Percentiles rank a stretch among this genome's conserved stretches.
Evolutionary conservation across 1,140 invertebrate genomes (phyloP).

Genomic region (Cydia fagiglandana): DNA sequence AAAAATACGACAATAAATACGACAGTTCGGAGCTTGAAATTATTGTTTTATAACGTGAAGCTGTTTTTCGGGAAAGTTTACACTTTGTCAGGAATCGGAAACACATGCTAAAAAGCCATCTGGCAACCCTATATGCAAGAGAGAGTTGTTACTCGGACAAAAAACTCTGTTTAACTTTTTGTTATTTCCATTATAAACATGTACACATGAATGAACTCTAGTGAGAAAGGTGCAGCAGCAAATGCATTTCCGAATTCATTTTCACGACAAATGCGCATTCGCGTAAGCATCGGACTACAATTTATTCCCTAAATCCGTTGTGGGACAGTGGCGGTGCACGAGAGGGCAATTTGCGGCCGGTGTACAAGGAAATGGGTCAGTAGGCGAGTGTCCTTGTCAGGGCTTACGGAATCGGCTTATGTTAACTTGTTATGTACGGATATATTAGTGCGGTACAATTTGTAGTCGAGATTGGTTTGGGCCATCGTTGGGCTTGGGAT

Average conservation of each 20-base stretch:
- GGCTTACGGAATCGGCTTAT: not conserved
- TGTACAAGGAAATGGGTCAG: constrained; percentile 42
- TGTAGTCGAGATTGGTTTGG: constrained; percentile 41
- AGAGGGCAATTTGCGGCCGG: constrained; percentile 43
- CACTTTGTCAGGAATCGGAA: no score
- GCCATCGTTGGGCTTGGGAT: no score
- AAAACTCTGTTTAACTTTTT: no score
- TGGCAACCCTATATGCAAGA: no score
- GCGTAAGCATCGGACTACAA: not conserved
- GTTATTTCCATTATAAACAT: no score
- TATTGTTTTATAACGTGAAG: no score
- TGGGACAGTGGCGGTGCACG: not conserved
- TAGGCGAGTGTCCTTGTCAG: constrained; percentile 41
- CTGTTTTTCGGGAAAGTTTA: no score
- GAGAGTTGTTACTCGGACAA: no score
- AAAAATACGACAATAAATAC: no score
- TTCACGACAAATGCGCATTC: not conserved
- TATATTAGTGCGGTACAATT: constrained; percentile 36
- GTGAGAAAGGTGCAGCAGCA: not conserved
- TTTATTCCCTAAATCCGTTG: not conserved
- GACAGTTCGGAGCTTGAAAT: no score
- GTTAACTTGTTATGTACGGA: not conserved
- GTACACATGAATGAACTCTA: not conserved
- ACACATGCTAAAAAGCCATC: no score
- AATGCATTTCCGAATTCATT: not conserved